Conservation (phyloP, 2,113 vertebrate species). For the Papio anubis region DNA sequence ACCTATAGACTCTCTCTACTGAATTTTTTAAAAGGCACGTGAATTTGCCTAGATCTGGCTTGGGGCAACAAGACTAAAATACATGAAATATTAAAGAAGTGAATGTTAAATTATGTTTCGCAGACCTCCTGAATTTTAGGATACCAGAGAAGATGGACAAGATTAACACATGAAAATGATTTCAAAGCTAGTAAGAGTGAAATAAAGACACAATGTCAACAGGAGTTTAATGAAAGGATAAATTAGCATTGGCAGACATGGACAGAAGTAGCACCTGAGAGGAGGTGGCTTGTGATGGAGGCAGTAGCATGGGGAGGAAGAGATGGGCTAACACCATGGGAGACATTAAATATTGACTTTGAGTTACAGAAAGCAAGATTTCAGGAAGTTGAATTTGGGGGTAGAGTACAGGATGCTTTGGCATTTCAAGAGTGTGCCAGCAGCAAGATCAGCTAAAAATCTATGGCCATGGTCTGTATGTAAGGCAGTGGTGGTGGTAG, state of each 20-base stretch:
- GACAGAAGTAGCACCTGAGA: background rate
- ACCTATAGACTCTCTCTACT: background rate
- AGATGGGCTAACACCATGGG: fast-evolving
- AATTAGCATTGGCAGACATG: background rate
- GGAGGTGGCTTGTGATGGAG: background rate
- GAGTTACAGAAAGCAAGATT: background rate
- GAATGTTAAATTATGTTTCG: background rate
- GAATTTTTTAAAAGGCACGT: background rate
- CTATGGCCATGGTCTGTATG: fast-evolving
- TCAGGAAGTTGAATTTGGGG: background rate
- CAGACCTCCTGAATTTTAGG: no score
- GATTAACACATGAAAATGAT: background rate
- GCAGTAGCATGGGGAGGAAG: fast-evolving
- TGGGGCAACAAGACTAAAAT: background rate
- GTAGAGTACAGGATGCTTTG: background rate
- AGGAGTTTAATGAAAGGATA: background rate
- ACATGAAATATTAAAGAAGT: background rate
- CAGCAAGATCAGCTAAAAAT: background rate
- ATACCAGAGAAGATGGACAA: background rate
- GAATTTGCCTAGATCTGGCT: background rate
- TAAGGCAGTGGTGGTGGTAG: no score
- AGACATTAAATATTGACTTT: background rate
- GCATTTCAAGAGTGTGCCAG: no score
- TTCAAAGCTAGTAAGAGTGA: background rate
- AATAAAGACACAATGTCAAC: background rate